Conservation (phyloP, 2,888 invertebrate genomes). For the Bugulina stolonifera region DNA sequence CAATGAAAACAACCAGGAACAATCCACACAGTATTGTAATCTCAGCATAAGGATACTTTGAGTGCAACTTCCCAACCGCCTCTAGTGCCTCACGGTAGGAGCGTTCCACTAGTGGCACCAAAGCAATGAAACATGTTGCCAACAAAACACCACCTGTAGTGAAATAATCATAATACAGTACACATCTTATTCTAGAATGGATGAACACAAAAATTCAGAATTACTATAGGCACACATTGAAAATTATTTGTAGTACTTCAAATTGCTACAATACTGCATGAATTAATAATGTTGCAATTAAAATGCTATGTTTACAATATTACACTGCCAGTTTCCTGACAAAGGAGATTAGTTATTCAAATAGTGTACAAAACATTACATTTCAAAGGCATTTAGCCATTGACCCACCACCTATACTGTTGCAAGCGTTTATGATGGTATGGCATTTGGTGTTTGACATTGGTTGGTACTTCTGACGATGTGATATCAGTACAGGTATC, state of each 20-base stretch:
- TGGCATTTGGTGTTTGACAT: background rate
- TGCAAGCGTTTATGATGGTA: background rate
- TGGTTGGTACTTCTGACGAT: background rate
- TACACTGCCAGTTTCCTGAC: too few relatives aligned
- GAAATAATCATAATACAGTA: background rate
- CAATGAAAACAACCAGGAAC: slow-evolving; percentile 43
- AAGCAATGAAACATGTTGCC: slow-evolving; percentile 47
- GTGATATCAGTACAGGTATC: background rate
- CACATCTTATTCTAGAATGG: too few relatives aligned
- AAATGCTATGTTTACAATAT: too few relatives aligned
- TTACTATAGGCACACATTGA: too few relatives aligned
- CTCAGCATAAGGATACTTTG: slow-evolving; percentile 40
- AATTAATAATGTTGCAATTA: too few relatives aligned
- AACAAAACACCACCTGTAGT: slow-evolving; percentile 48
- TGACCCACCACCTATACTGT: slow-evolving; percentile 24
- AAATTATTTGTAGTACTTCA: too few relatives aligned
- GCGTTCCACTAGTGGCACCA: slow-evolving; percentile 43
- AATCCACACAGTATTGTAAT: slow-evolving; percentile 44
- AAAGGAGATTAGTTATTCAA: too few relatives aligned
- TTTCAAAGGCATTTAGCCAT: too few relatives aligned
- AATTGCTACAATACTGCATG: too few relatives aligned
- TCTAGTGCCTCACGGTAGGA: background rate
- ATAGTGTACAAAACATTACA: too few relatives aligned
- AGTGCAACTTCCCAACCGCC: slow-evolving; percentile 29
- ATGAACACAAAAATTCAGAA: too few relatives aligned